Evolutionary conservation across 2,797 vertebrate species (phyloP).

Genomic region (Chiloscyllium punctatum): DNA sequence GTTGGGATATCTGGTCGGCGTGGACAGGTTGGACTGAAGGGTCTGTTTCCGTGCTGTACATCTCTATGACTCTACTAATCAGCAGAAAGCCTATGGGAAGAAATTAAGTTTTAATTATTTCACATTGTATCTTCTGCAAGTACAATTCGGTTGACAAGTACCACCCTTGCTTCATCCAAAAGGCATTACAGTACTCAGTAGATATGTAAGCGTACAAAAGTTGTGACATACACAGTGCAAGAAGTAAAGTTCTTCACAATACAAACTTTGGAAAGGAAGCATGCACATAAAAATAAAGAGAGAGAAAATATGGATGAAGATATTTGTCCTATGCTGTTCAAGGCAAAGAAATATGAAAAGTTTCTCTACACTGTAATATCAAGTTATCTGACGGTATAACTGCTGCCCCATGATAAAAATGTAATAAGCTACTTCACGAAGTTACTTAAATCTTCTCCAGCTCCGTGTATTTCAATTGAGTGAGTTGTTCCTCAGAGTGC

Average conservation of each 20-base stretch:
- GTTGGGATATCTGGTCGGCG: too few species aligned
- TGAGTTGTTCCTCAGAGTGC: neutral
- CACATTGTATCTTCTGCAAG: neutral
- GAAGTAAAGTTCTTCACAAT: neutral
- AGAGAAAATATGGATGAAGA: neutral
- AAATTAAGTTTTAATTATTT: conserved; percentile 27
- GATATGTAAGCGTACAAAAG: neutral
- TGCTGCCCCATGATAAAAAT: too few species aligned
- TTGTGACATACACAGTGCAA: neutral
- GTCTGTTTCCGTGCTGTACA: too few species aligned
- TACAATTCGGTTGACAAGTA: neutral
- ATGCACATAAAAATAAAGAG: neutral
- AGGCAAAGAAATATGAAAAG: neutral
- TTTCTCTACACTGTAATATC: neutral
- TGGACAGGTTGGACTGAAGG: too few species aligned
- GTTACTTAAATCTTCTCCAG: neutral
- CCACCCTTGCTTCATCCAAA: neutral
- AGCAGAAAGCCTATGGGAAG: neutral
- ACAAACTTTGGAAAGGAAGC: neutral
- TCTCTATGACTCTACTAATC: too few species aligned
- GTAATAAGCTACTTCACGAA: too few species aligned
- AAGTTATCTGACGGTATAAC: neutral
- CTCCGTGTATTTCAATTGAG: neutral
- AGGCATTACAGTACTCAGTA: neutral
- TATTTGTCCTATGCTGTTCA: neutral